Evolutionary conservation across 1,140 invertebrate genomes (phyloP).

Genomic region (Orchestia grillus): DNA sequence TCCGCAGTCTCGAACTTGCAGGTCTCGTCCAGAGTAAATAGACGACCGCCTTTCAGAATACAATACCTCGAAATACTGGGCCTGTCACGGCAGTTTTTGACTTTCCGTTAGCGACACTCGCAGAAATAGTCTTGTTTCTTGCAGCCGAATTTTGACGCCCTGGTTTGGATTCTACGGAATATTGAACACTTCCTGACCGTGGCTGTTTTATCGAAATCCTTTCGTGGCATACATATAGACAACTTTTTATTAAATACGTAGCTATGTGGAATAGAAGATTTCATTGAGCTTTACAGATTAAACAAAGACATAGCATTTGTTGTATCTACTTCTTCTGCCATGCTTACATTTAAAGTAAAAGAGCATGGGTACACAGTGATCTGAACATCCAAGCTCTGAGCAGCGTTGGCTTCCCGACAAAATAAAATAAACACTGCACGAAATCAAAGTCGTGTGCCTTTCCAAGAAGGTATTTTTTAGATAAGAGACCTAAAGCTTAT

Average conservation of each 20-base stretch:
- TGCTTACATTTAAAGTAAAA: background rate
- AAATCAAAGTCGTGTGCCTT: background rate
- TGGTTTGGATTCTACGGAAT: background rate
- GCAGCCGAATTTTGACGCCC: background rate
- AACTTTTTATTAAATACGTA: no score
- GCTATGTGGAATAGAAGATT: no score
- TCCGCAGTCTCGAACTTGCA: background rate
- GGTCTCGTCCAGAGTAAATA: background rate
- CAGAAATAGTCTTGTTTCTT: background rate
- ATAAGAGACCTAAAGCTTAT: background rate
- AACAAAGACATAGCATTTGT: no score
- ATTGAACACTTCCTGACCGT: no score
- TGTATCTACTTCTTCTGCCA: no score
- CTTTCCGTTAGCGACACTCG: background rate
- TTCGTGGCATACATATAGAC: no score
- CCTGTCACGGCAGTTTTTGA: background rate
- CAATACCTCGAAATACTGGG: background rate
- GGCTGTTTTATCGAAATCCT: no score
- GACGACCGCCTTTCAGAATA: background rate
- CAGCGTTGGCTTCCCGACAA: background rate
- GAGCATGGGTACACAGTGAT: background rate
- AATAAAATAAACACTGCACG: background rate
- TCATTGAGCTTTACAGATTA: no score
- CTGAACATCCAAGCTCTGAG: background rate
- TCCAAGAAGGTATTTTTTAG: background rate